phyloP scores from a whole-genome alignment of 2,888 invertebrate genomes.

The Noctua janthe region DNA sequence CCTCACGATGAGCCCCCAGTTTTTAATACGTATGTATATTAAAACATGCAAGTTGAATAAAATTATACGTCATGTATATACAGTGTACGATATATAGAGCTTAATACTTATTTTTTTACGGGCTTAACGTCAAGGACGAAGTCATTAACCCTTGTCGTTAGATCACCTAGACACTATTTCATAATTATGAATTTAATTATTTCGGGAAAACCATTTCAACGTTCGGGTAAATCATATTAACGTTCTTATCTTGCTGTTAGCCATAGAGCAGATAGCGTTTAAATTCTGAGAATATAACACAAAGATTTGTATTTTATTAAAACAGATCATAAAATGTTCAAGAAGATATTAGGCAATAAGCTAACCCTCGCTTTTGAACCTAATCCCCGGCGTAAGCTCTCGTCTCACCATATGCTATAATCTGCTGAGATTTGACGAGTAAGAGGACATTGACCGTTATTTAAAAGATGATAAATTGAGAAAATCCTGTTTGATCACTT shows the following conservation, averaged over 20 bases:
- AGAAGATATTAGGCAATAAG: slow-evolving; percentile 62
- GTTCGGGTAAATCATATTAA: neutral
- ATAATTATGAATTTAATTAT: neutral
- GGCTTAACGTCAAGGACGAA: neutral
- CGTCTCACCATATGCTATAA: slow-evolving; percentile 58
- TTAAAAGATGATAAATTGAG: slow-evolving; percentile 49
- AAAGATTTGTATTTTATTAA: slow-evolving; percentile 46
- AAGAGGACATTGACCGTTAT: slow-evolving; percentile 41
- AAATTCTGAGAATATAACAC: slow-evolving; percentile 13
- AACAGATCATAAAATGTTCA: slow-evolving; percentile 63
- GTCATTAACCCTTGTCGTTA: neutral
- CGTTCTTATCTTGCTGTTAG: slow-evolving; percentile 1
- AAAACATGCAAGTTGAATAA: slow-evolving; percentile 50
- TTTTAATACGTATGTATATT: slow-evolving; percentile 43
- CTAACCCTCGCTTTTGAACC: slow-evolving; percentile 62
- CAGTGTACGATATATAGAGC: neutral
- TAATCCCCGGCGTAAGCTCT: slow-evolving; percentile 64
- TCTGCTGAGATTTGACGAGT: slow-evolving; percentile 62
- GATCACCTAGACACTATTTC: neutral
- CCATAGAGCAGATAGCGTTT: neutral
- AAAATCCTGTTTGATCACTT: slow-evolving; percentile 50
- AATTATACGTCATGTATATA: slow-evolving; percentile 36
- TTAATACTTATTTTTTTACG: neutral
- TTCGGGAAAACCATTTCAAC: neutral
- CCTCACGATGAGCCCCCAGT: slow-evolving; percentile 34